Evolutionary conservation across 2,797 vertebrate genomes (phyloP).

Genomic region (Smutsia temminckii): DNA sequence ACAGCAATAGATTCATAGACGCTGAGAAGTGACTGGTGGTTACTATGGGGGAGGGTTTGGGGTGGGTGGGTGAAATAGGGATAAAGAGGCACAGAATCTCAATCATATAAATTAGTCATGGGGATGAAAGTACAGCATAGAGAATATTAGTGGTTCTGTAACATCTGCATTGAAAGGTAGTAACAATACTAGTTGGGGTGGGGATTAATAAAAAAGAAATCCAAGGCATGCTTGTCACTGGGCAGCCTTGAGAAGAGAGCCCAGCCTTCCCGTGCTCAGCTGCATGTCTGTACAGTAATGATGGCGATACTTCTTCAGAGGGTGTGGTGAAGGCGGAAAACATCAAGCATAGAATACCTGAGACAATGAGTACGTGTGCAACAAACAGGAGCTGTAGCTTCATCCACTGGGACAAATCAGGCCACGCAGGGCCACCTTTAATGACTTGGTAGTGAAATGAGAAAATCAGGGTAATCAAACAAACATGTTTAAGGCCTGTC

Average conservation of each 20-base stretch:
- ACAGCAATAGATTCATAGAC: too few species aligned
- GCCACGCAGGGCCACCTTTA: neutral
- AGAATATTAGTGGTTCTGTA: too few species aligned
- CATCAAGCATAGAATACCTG: neutral
- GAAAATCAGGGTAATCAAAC: neutral
- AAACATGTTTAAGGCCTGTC: neutral
- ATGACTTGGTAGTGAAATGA: neutral
- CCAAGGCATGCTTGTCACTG: neutral
- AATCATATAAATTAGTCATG: too few species aligned
- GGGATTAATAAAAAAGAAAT: too few species aligned
- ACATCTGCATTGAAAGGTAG: too few species aligned
- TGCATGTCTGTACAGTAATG: accelerated
- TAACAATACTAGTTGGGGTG: too few species aligned
- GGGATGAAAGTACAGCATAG: too few species aligned
- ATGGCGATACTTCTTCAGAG: neutral
- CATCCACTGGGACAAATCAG: neutral
- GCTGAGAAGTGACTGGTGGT: too few species aligned
- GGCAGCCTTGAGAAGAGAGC: neutral
- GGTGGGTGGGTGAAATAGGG: too few species aligned
- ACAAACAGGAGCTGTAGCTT: neutral
- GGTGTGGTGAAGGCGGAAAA: neutral
- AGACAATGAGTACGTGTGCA: too few species aligned
- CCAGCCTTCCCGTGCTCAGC: neutral
- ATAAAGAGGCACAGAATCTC: too few species aligned
- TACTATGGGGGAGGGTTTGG: too few species aligned